These are phyloP conservation scores for Muschampia plurimacula DNA, from an alignment of 2,888 invertebrate species.

Conservation along the genomic window DNA sequence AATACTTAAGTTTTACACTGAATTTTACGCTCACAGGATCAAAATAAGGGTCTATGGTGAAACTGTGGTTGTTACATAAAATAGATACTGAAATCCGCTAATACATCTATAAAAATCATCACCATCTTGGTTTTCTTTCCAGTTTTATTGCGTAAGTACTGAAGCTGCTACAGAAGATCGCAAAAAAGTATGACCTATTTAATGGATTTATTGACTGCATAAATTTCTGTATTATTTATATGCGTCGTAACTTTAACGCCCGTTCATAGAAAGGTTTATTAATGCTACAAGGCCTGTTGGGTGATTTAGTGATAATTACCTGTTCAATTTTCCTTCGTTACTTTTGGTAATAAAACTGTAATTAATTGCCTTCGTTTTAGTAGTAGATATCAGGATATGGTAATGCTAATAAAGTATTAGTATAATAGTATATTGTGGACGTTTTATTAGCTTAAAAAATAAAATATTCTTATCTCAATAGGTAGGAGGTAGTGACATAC, in stretches of 20 bases:
- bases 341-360: neutral
- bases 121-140: neutral
- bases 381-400: neutral
- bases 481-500: no score
- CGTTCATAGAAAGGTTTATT: conserved; percentile 11
- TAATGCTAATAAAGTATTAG: neutral
- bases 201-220: conserved; percentile 1
- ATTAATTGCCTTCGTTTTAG: neutral
- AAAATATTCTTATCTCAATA: no score
- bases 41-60: neutral
- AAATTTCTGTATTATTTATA: conserved; percentile 15
- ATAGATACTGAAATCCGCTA: neutral
- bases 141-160: neutral
- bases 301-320: conserved; percentile 9
- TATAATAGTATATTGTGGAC: neutral
- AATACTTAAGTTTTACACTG: no score
- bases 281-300: neutral
- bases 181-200: neutral
- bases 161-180: neutral
- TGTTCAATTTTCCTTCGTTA: neutral
- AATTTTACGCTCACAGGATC: neutral
- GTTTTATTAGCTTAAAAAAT: neutral
- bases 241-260: neutral
- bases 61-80: neutral
- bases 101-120: neutral